These are phyloP conservation scores for Sphaerophoria rueppellii DNA, from an alignment of 2,888 invertebrate species.

Conservation along the genomic window DNA sequence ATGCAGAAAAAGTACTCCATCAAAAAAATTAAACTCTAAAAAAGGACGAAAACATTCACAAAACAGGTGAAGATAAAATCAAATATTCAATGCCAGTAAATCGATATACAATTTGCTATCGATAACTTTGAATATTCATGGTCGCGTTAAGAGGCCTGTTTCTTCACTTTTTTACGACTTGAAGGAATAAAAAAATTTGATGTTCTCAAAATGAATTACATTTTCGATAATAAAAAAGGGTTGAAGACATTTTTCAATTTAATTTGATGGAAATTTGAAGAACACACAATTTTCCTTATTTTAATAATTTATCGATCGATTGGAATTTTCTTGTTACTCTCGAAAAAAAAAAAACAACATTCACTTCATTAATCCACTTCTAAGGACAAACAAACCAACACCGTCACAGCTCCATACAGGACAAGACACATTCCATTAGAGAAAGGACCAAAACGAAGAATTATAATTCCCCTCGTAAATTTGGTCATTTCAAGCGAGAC, in stretches of 20 bases:
- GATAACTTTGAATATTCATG: conserved; percentile 72
- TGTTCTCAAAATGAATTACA: conserved; percentile 65
- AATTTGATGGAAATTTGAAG: conserved; percentile 6
- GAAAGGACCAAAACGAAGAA: neutral
- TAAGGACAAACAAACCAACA: neutral
- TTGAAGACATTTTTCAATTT: conserved; percentile 20
- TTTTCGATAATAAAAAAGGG: conserved; percentile 34
- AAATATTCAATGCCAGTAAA: conserved; percentile 56
- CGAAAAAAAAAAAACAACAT: neutral
- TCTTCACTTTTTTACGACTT: conserved; percentile 21
- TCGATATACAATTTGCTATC: conserved; percentile 58
- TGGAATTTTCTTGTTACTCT: conserved; percentile 2
- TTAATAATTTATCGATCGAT: neutral
- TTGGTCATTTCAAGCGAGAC: conserved; percentile 14
- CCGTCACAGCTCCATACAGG: neutral
- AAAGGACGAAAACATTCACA: neutral
- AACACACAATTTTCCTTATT: neutral
- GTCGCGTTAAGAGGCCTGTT: conserved; percentile 5
- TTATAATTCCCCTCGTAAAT: conserved; percentile 30
- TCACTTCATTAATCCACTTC: conserved; percentile 32
- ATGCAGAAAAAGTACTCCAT: neutral
- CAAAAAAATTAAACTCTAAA: neutral
- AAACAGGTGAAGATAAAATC: conserved; percentile 12
- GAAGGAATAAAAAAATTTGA: conserved; percentile 52
- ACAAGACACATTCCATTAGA: conserved; percentile 27